Percentiles rank a stretch among this genome's conserved stretches.
Conservation (phyloP, 92 coral and sea anemone species). For the Porites lobata region DNA sequence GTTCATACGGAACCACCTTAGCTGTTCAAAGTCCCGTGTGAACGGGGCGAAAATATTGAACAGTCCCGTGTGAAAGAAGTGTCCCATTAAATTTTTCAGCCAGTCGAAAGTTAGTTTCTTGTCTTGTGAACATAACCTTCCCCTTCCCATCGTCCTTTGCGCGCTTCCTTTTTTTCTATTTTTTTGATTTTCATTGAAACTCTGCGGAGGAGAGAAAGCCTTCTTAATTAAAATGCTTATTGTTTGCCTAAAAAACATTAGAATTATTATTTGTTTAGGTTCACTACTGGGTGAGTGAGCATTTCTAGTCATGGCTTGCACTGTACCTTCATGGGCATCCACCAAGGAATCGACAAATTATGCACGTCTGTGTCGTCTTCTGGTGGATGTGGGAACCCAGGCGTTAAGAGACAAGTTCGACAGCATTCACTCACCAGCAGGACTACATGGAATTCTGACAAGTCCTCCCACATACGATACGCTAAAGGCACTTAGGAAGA, state of each 20-base stretch:
- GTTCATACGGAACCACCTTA: too few species aligned
- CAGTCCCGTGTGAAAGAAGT: too few species aligned
- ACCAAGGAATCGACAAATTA: neutral
- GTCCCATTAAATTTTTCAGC: too few species aligned
- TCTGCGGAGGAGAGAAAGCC: too few species aligned
- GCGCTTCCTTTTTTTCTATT: too few species aligned
- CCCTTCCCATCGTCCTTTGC: too few species aligned
- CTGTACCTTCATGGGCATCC: neutral
- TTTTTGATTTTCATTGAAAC: too few species aligned
- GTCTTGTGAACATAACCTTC: too few species aligned
- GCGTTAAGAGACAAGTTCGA: neutral
- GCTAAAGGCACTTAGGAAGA: conserved; percentile 17
- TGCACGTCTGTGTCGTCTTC: neutral
- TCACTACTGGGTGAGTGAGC: neutral
- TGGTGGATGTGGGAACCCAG: neutral
- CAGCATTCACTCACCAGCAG: neutral
- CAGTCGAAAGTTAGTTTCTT: too few species aligned
- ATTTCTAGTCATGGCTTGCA: neutral
- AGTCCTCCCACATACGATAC: neutral
- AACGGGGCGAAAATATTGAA: too few species aligned
- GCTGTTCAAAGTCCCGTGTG: too few species aligned
- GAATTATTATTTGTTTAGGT: neutral
- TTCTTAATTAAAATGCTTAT: too few species aligned
- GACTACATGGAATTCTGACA: conserved; percentile 5
- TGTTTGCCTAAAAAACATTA: neutral